Conservation (phyloP, 2,888 invertebrate species). For the Amitus sp. region DNA sequence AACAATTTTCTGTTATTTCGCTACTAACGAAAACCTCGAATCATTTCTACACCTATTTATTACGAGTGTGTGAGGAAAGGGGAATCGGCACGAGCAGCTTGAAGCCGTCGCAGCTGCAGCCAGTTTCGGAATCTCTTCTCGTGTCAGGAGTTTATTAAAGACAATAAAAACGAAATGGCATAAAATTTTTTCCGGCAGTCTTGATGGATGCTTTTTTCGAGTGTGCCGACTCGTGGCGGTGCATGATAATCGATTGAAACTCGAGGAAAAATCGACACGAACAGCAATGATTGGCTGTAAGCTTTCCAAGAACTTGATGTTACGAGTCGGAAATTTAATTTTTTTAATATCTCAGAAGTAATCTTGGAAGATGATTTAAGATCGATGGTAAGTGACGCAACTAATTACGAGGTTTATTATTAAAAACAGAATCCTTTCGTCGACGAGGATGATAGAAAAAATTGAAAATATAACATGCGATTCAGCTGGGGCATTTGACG, state of each 20-base stretch:
- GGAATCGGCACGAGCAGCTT: constrained; percentile 49
- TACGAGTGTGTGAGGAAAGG: constrained; percentile 47
- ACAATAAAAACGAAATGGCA: constrained; percentile 45
- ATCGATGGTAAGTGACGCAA: neutral
- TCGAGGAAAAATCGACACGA: too few relatives aligned
- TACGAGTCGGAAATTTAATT: too few relatives aligned
- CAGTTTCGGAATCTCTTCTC: constrained; percentile 42
- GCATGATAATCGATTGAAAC: too few relatives aligned
- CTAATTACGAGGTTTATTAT: neutral
- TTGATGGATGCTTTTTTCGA: constrained; percentile 40
- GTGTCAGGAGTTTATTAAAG: constrained; percentile 43
- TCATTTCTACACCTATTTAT: constrained; percentile 65
- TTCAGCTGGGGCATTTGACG: constrained; percentile 12
- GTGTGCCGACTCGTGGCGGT: too few relatives aligned
- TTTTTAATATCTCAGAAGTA: too few relatives aligned
- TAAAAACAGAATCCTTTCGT: neutral
- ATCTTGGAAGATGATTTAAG: neutral
- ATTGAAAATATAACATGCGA: constrained; percentile 1
- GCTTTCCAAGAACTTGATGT: too few relatives aligned
- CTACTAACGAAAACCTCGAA: constrained; percentile 59
- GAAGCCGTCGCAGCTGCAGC: constrained; percentile 44
- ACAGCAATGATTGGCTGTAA: too few relatives aligned
- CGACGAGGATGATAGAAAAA: neutral
- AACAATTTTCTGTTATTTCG: constrained; percentile 57
- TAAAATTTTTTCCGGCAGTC: constrained; percentile 37